A percentile compares a stretch with the other conserved stretches of the same genome.
Evolutionary conservation across 2,113 vertebrate species (phyloP).

Genomic region (Steatornis caripensis): DNA sequence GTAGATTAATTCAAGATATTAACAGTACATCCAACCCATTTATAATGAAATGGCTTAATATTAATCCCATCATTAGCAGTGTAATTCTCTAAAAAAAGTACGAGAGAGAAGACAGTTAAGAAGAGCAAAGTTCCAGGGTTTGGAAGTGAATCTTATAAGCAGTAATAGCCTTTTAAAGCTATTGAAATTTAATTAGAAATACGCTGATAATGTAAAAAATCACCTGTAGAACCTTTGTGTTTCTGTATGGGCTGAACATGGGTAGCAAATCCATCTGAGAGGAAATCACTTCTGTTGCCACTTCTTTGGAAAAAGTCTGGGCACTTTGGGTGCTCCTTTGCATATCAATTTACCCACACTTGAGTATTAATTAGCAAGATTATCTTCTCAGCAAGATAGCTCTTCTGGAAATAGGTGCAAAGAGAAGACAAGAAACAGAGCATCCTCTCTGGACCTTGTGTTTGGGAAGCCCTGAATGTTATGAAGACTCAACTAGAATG

Average conservation of each 20-base stretch:
- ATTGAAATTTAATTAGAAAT: background rate
- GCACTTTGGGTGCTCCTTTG: background rate
- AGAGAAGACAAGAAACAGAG: background rate
- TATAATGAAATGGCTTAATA: background rate
- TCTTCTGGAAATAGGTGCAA: background rate
- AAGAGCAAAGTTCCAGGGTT: background rate
- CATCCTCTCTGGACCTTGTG: background rate
- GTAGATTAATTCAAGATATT: background rate
- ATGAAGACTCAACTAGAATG: background rate
- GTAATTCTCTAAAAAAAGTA: background rate
- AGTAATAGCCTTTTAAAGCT: background rate
- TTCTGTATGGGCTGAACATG: background rate
- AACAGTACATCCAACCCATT: background rate
- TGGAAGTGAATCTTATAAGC: background rate
- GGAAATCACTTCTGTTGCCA: background rate
- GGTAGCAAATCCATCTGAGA: background rate
- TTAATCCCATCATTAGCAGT: constrained; percentile 1
- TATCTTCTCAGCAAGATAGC: background rate
- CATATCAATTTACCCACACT: background rate
- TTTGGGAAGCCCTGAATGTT: background rate
- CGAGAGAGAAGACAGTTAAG: background rate
- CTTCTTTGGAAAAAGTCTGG: background rate
- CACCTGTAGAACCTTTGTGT: background rate
- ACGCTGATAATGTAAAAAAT: background rate
- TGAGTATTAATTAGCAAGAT: background rate